These are phyloP conservation scores for Triplophysa tibetana DNA, from an alignment of 2,113 vertebrate genomes.

Conservation along the genomic window DNA sequence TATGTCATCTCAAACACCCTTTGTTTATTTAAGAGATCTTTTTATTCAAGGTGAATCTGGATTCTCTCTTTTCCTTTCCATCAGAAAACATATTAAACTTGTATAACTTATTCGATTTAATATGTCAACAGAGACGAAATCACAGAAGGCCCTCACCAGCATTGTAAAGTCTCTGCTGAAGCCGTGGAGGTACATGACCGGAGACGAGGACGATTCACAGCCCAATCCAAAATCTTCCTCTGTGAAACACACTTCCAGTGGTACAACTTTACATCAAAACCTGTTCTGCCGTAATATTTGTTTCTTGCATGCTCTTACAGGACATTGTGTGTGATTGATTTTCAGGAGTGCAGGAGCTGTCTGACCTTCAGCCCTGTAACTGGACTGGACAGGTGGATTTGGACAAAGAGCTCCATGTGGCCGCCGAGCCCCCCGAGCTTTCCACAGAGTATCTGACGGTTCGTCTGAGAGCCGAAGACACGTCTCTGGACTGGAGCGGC, in stretches of 20 bases:
- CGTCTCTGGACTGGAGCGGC: conserved; percentile 67
- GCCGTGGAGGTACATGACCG: conserved; percentile 73
- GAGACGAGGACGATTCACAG: conserved; percentile 49
- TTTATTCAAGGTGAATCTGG: no score
- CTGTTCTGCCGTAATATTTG: no score
- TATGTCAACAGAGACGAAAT: conserved; percentile 19
- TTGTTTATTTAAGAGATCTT: no score
- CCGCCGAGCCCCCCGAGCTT: conserved; percentile 62
- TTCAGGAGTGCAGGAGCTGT: conserved; percentile 31
- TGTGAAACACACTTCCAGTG: background rate
- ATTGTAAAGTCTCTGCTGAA: conserved; percentile 73
- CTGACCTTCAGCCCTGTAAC: conserved; percentile 56
- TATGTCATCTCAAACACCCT: no score
- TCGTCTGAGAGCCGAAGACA: conserved; percentile 60
- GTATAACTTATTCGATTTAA: conserved; percentile 7
- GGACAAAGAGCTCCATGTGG: conserved; percentile 58
- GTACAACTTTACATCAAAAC: background rate
- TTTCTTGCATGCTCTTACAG: background rate
- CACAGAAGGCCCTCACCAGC: conserved; percentile 55
- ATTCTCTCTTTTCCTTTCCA: background rate
- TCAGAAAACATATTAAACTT: background rate
- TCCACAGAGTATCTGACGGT: conserved; percentile 64
- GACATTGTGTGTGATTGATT: background rate
- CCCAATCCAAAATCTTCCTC: conserved; percentile 7
- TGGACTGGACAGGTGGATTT: conserved; percentile 71